Evolutionary conservation across 2,888 invertebrate genomes (phyloP), one percentile per base, ranked within the genome.

Genomic region (Scaptomyza parva): DNA sequence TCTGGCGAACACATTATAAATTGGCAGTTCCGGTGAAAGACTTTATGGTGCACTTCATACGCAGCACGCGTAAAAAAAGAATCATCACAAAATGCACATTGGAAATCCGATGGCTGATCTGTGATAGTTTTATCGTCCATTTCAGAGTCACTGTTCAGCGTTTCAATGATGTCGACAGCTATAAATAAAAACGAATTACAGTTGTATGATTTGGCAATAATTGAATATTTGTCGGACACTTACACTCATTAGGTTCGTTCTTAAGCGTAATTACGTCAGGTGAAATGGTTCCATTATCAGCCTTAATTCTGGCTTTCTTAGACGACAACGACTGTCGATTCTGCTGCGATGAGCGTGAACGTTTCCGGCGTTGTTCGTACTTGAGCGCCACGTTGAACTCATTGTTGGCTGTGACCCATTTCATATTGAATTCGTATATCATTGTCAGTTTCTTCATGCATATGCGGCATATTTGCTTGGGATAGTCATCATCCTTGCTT

Each of bases 381-480:
- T 85, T 83, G 0, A 83, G 51, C 8, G 86, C 88, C 18, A 83
- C 82, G 26, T 78, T 74, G 7, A 90, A 88, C 50, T 90, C 86
- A 2, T 53, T 58, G 54, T 83, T 61, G 7, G 91, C 78, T 5
- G 80, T 64, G 3, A 70, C 24, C 71, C 86, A 89, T 57, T 86
- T 81, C 3, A 72, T 65, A 17, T 88, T 76, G 37, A 90, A 90
- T 58, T 88, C 77, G 44, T 84, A 89, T 2, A 84, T 76, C 55
- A 85, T 78, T n/a, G 76, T 77, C 12, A 90, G 53, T 50, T 87
- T 78, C 18, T 89, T 88, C 0, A 78, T 43, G 24, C 90, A 90
- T 3, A 83, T 69, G 12, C 84, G 84, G 28, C 90, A 91, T 28
- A 91, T 89, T 37, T 81, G 71, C 30, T 86, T 78, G 0, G 90